Base-by-base conservation (phyloP, 2,113 vertebrate genomes). In the Lagopus muta region DNA sequence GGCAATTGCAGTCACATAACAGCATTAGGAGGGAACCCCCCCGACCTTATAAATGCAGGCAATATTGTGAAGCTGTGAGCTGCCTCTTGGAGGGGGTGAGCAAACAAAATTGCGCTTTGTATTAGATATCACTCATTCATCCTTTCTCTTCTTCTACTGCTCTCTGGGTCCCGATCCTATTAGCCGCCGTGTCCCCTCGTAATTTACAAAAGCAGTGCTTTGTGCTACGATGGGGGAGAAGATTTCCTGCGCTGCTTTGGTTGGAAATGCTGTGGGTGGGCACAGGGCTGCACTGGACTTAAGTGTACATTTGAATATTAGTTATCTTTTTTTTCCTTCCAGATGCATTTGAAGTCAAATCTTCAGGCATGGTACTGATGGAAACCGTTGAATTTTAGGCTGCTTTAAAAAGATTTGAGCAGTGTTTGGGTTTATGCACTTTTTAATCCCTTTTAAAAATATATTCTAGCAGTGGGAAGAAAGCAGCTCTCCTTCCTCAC, bases 1-100 rank as follows among this genome's bases (percentile, higher is more conserved):
- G 89, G 91, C 45, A 1, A 88, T 18, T 86, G 94, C 75, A 36
- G 69, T 47, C 82, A 55, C 11, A 82, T 90, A 93, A 92, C 89
- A 14, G 1, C 82, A 82, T 91, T 92, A 92, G 89, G 88, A 92
- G 72, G 82, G 85, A 88, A 45, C 94, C 89, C 84, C 84, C 1
- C 19, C 60, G 91, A 96, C 96, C 93, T 94, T 94, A 85, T 97
- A 94, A 95, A 93, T 34, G 84, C 77, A 92, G 81, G 89, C 81
- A 89, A 92, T 95, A 88, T 95, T 48, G 90, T 55, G 90, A 47
- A 89, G 93, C 79, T 79, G 71, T 60, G 9, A 73, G 64, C 93
- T 92, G 93, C 95, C 90, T 97, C 88, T 85, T 82, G 95, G 90
- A 89, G 94, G 62, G 50, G 82, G 77, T 79, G 93, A 95, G 86